Conservation (phyloP, 2,113 vertebrate genomes). For the Takifugu flavidus region DNA sequence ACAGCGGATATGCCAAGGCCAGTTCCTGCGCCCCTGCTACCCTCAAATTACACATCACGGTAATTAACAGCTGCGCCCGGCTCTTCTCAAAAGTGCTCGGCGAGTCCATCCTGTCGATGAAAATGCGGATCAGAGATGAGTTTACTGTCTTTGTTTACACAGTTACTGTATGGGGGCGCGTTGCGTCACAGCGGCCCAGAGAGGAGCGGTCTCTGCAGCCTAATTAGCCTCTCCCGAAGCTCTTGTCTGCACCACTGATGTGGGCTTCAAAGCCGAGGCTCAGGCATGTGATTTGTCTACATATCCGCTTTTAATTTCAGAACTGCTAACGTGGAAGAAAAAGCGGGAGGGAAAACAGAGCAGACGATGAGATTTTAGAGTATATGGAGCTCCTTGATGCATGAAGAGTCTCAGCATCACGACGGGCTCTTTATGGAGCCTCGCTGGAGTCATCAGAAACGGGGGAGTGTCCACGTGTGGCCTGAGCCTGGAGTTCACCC, state of each 20-base stretch:
- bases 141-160: constrained; percentile 22
- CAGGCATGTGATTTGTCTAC: constrained; percentile 56
- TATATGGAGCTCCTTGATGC: constrained; percentile 38
- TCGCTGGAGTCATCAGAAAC: no score
- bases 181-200: constrained; percentile 49
- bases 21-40: constrained; percentile 20
- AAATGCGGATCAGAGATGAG: constrained; percentile 27
- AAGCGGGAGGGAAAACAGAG: background rate
- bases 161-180: constrained; percentile 17
- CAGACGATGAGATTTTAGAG: constrained; percentile 23
- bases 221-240: constrained; percentile 51
- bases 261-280: constrained; percentile 56
- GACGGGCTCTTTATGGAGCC: no score
- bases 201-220: constrained; percentile 43
- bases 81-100: constrained; percentile 13
- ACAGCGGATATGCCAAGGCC: constrained; percentile 9
- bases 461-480: no score
- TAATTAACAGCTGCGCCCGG: constrained; percentile 14
- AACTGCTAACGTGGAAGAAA: constrained; percentile 16
- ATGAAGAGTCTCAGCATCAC: constrained; percentile 30
- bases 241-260: constrained; percentile 47
- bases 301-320: constrained; percentile 52
- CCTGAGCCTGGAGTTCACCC: no score
- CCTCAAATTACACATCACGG: constrained; percentile 24
- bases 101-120: constrained; percentile 10